Evolutionary conservation across 2,888 invertebrate genomes (phyloP), one percentile per base, ranked within the genome.

Genomic region (Lordiphosa fenestrarum): DNA sequence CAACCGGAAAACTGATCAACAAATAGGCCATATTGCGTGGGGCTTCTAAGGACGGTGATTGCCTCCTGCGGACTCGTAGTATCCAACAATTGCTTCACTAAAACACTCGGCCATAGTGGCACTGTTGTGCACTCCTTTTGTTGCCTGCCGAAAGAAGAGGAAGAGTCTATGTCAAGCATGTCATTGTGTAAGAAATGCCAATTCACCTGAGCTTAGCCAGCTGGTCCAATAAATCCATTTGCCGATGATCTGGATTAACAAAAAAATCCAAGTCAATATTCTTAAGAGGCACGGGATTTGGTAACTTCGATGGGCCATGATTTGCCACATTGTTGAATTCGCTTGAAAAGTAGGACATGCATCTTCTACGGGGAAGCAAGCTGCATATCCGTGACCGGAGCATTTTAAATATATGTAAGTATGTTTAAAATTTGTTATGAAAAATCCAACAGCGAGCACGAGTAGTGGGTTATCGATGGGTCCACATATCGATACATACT

Each of bases 21-120:
- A 86, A 98, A 98, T 33, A 99, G 89, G 1, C 99, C 99, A 91
- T 95, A 98, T 84, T 94, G 94, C 12, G 95, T 87, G 53, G 96
- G 93, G 87, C 98, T 95, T 82, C 94, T 92, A 42, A 98, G 90
- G 6, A 97, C 91, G 12, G 92, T 90, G 0, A 96, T 85, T 10
- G 98, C 89, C 53, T 94, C 92, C 12, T 86, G 69, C 93, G 91
- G 52, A 54, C 65, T 66, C 36, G 65, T 57, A 2, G 73, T 64
- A 21, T 86, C 73, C 15, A 87, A 23, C 4, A 87, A 53, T 46
- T 77, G 74, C 10, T 81, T 71, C 3, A 80, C 69, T 13, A 74
- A 39, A n/a, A 66, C n/a, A 40, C 73, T 66, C 1, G 83, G 51
- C 1, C 80, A 42, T 0, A 80, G 55, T 2, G 80, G 73, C 41